A percentile compares a stretch with the other conserved stretches of the same genome.
Conservation (phyloP, 2,888 invertebrate species). For the Cylloceria caligata region DNA sequence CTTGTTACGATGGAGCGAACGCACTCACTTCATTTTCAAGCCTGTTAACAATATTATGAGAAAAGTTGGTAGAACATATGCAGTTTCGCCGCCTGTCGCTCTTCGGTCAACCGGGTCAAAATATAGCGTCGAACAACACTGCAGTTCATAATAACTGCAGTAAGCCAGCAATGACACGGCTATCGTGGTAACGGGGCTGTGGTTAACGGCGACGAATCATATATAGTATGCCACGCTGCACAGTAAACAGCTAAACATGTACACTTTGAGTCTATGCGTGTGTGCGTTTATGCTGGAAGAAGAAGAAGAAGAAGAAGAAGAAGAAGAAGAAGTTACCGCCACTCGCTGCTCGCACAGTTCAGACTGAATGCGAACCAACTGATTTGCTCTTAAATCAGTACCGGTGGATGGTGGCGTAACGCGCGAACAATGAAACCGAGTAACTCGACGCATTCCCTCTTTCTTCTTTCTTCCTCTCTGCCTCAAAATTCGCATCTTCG, state of each 20-base stretch:
- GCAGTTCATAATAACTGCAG: constrained; percentile 68
- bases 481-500: constrained; percentile 40
- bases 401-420: constrained; percentile 58
- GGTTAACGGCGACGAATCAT: constrained; percentile 70
- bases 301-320: constrained; percentile 13
- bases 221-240: constrained; percentile 30
- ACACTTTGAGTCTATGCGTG: background rate
- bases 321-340: constrained; percentile 61
- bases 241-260: constrained; percentile 20
- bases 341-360: constrained; percentile 58
- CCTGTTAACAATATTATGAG: background rate
- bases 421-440: constrained; percentile 60
- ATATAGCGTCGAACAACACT: constrained; percentile 72
- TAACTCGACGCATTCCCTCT: constrained; percentile 47
- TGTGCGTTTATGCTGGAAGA: background rate
- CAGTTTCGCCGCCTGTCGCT: background rate
- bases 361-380: constrained; percentile 28
- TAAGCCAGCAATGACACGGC: constrained; percentile 76
- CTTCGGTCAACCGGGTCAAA: constrained; percentile 69
- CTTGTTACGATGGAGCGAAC: background rate
- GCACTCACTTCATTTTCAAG: background rate
- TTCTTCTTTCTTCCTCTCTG: constrained; percentile 59
- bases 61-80: background rate
- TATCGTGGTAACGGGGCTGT: constrained; percentile 70
- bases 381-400: constrained; percentile 54